Conservation (phyloP, 1,140 invertebrate genomes). For the Drosophila sp. region DNA sequence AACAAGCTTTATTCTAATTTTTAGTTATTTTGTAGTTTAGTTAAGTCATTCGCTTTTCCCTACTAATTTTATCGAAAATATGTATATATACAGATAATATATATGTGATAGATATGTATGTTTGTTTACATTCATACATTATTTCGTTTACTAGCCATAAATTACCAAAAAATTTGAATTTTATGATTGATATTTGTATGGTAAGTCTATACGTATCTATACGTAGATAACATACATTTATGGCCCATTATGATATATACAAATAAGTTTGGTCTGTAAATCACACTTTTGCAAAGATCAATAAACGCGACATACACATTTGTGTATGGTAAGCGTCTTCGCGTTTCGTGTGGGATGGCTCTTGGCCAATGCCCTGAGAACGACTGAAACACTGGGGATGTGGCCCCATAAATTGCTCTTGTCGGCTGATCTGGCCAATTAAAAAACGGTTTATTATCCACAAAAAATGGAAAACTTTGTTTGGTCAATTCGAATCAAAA, state of each 20-base stretch:
- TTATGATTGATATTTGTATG: neutral
- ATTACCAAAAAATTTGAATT: neutral
- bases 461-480: neutral
- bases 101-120: too few species aligned
- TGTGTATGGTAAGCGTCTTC: neutral
- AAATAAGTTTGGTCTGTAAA: neutral
- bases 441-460: conserved; percentile 3
- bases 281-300: conserved; percentile 3
- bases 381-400: neutral
- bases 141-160: neutral
- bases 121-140: too few species aligned
- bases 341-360: neutral
- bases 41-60: too few species aligned
- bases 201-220: neutral
- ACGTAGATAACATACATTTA: neutral
- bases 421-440: conserved; percentile 12
- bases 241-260: neutral
- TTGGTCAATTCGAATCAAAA: conserved; percentile 17
- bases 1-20: too few species aligned
- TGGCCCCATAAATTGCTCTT: neutral
- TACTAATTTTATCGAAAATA: too few species aligned
- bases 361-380: conserved; percentile 11
- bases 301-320: neutral
- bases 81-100: too few species aligned
- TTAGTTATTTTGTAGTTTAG: too few species aligned